Percentiles rank a stretch among this genome's conserved stretches.
These are phyloP conservation scores for Rhinogobio ventralis DNA, from an alignment of 2,797 vertebrate species.

Conservation along the genomic window DNA sequence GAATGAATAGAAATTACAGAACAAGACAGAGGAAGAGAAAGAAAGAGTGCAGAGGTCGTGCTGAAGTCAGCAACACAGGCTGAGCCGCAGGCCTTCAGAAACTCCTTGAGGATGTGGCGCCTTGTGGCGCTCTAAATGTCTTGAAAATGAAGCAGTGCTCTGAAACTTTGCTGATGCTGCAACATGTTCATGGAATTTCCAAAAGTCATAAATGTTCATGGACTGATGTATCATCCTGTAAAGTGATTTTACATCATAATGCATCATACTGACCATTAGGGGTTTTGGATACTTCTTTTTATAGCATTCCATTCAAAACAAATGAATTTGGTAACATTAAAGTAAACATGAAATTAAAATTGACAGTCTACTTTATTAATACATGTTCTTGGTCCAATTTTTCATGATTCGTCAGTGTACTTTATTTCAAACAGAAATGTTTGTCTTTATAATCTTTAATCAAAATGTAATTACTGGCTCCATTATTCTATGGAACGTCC, in stretches of 20 bases:
- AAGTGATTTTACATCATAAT: conserved; percentile 29
- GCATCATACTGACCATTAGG: conserved; percentile 63
- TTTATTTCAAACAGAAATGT: conserved; percentile 16
- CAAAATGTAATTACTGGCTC: conserved; percentile 1
- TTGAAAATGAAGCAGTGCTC: conserved; percentile 27
- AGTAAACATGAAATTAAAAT: not conserved
- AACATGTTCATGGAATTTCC: conserved; percentile 39
- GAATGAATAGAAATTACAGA: not conserved
- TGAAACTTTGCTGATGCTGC: conserved; percentile 28
- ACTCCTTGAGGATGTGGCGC: not conserved
- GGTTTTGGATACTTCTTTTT: conserved; percentile 1
- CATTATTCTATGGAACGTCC: conserved; percentile 2
- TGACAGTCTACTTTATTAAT: conserved; percentile 2
- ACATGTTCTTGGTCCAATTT: not conserved
- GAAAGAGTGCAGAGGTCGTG: not conserved
- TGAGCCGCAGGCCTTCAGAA: not conserved
- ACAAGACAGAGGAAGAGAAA: not conserved
- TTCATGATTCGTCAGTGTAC: not conserved
- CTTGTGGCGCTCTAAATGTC: conserved; percentile 31
- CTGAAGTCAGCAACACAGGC: conserved; percentile 42
- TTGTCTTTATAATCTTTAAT: not conserved
- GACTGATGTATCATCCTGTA: conserved; percentile 20
- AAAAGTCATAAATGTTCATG: conserved; percentile 36
- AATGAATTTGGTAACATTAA: not conserved
- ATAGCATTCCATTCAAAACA: not conserved